A percentile compares a stretch with the other conserved stretches of the same genome.
Evolutionary conservation across 2,113 vertebrate genomes (phyloP).

Genomic region (Heterotis niloticus): DNA sequence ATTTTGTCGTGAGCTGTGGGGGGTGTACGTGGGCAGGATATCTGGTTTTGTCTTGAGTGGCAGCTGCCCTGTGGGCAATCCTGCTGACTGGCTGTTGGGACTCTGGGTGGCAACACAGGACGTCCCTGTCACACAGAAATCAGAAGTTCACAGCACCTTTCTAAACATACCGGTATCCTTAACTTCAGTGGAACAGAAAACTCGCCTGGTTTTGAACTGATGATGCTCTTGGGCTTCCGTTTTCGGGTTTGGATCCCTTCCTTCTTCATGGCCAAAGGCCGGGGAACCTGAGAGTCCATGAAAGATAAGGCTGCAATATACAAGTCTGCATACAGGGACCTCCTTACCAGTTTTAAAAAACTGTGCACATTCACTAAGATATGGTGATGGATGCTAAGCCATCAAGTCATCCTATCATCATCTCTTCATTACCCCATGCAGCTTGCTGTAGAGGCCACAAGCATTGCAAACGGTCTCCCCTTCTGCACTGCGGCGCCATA

Average conservation of each 20-base stretch:
- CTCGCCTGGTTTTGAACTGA: conserved; percentile 69
- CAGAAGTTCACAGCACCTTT: background rate
- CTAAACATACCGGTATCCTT: too few relatives aligned
- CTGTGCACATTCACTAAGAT: too few relatives aligned
- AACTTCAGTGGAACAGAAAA: too few relatives aligned
- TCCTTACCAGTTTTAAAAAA: too few relatives aligned
- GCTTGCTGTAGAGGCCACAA: conserved; percentile 96
- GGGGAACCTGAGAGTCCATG: conserved; percentile 71
- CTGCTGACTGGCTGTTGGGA: conserved; percentile 55
- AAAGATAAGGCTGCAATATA: background rate
- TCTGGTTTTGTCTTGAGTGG: conserved; percentile 90
- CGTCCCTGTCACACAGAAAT: conserved; percentile 52
- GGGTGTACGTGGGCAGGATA: conserved; percentile 74
- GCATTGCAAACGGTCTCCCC: conserved; percentile 95
- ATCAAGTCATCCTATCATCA: too few relatives aligned
- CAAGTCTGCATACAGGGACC: background rate
- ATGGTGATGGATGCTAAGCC: too few relatives aligned
- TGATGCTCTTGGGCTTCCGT: conserved; percentile 93
- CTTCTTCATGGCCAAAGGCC: conserved; percentile 61
- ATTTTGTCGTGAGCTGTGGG: conserved; percentile 57
- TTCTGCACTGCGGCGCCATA: conserved; percentile 89
- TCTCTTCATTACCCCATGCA: conserved; percentile 80
- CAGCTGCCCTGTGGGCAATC: conserved; percentile 35
- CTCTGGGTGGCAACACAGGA: conserved; percentile 66
- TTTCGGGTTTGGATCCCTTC: conserved; percentile 69